Evolutionary conservation across 2,888 invertebrate species (phyloP), one percentile per base, ranked within the genome.

Genomic region (Shargacucullia verbasci): DNA sequence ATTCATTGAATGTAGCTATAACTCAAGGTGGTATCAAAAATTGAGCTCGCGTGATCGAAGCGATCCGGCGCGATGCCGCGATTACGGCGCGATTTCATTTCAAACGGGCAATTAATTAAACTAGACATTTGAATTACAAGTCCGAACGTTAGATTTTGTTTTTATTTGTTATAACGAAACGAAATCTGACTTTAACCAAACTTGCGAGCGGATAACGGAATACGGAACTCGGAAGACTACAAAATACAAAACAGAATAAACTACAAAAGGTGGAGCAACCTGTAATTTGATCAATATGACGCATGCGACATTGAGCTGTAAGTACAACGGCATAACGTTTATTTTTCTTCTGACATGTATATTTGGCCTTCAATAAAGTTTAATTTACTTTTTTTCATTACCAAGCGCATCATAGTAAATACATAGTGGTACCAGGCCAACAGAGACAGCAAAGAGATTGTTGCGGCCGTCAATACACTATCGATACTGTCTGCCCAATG

Each of bases 351-450:
- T 61, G 46, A n/a, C 35, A 25, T 29, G 37, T 57, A 50, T 40
- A 38, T 41, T 59, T 64, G 74, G 76, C 81, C 80, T 83, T 81
- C 76, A 70, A 74, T 73, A 68, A 76, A 68, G 73, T 78, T 81
- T 80, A 83, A 84, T 83, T 85, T 86, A 84, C 82, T 85, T 84
- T 87, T 85, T 90, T 91, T 90, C 87, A 86, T 84, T 83, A 86
- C 80, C 85, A 84, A 86, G 88, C 86, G 86, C 88, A 91, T 89
- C 86, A 86, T 84, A 85, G 87, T 88, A 84, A 90, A 90, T 92
- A 93, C 89, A 93, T 92, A 91, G 91, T 83, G 73, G 81, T 90
- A 93, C 93, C 81, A 93, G 91, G 93, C 79, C 61, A 77, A 66
- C 90, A 93, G 85, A 87, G 67, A 67, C 57, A 59, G 69, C 75